Conservation (phyloP, 1,140 invertebrate species). For the Episyrphus balteatus region DNA sequence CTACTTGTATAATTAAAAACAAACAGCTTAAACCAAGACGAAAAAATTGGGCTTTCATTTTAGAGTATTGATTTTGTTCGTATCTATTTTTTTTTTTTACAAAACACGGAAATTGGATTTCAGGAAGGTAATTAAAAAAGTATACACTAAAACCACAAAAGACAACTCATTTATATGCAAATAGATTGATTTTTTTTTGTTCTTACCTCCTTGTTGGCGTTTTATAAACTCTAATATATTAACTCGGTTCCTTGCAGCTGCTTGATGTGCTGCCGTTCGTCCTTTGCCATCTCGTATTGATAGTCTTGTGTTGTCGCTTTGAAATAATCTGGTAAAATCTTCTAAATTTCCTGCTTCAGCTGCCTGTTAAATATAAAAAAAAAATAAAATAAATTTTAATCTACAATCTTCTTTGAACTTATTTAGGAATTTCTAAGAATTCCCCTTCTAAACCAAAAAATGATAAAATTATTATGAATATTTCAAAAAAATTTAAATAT, state of each 20-base stretch:
- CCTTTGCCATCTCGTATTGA: constrained; percentile 57
- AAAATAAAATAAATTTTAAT: constrained; percentile 8
- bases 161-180: too few species aligned
- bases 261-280: constrained; percentile 63
- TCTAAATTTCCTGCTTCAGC: constrained; percentile 71
- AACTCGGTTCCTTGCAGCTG: constrained; percentile 59
- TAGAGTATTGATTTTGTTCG: too few species aligned
- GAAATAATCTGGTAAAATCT: constrained; percentile 60
- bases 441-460: constrained; percentile 7
- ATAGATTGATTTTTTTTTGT: not conserved
- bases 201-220: constrained; percentile 57
- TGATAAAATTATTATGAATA: too few species aligned
- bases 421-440: constrained; percentile 7
- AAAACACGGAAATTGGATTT: too few species aligned
- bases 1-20: too few species aligned
- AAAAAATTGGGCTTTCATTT: too few species aligned
- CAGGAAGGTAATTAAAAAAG: too few species aligned
- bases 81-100: too few species aligned
- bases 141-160: too few species aligned
- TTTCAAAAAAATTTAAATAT: too few species aligned
- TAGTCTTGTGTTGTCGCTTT: constrained; percentile 55
- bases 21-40: too few species aligned
- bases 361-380: constrained; percentile 44
- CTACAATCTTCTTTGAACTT: not conserved
- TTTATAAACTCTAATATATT: constrained; percentile 65